Conservation (phyloP, 2,113 vertebrate species). For the Saguinus midas region DNA sequence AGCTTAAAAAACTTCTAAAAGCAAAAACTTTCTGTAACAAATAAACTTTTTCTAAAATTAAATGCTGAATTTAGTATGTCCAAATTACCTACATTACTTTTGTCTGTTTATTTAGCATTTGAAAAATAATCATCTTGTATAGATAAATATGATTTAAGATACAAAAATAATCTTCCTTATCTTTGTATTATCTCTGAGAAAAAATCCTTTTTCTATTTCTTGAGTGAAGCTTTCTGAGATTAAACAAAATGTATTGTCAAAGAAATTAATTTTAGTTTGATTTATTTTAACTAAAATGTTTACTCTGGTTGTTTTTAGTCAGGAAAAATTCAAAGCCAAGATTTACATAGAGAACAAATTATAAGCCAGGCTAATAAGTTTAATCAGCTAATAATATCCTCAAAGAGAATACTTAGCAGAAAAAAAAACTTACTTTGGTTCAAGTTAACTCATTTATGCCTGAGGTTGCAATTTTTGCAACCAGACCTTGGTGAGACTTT, state of each 20-base stretch:
- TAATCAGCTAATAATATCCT: neutral
- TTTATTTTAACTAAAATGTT: neutral
- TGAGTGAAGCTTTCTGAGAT: neutral
- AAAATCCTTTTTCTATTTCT: neutral
- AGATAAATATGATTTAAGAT: neutral
- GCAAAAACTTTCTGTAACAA: neutral
- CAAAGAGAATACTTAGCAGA: neutral
- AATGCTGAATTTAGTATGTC: neutral
- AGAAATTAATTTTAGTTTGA: neutral
- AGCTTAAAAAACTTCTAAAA: neutral
- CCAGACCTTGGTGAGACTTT: no score
- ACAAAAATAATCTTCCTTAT: neutral
- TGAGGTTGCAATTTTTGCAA: no score
- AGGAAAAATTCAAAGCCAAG: neutral
- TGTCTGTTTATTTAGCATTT: neutral
- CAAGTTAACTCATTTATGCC: neutral
- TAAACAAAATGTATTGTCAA: neutral
- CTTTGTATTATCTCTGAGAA: neutral
- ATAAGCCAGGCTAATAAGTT: neutral
- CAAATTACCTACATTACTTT: neutral
- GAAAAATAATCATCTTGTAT: neutral
- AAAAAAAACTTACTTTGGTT: neutral
- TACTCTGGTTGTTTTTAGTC: neutral
- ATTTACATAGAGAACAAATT: neutral
- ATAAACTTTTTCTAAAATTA: neutral